These are phyloP conservation scores for Crenichthys baileyi DNA, from an alignment of 2,797 vertebrate species.

Conservation along the genomic window DNA sequence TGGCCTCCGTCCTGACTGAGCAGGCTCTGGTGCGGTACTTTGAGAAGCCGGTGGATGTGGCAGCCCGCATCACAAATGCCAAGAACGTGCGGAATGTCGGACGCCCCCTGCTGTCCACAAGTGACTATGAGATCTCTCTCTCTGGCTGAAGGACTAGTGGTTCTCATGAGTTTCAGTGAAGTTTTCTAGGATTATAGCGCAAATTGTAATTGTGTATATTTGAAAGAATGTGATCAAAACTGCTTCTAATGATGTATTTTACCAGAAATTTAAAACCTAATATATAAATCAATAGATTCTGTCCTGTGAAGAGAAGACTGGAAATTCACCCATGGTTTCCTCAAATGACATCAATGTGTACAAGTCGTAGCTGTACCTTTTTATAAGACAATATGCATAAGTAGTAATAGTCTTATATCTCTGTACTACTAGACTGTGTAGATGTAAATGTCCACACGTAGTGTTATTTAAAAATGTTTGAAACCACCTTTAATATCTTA, in stretches of 20 bases:
- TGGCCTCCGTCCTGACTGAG: slow-evolving; percentile 95
- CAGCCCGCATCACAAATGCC: slow-evolving; percentile 89
- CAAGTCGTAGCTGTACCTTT: slow-evolving; percentile 75
- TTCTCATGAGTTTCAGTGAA: slow-evolving; percentile 21
- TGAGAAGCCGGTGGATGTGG: slow-evolving; percentile 92
- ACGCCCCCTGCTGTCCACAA: slow-evolving; percentile 83
- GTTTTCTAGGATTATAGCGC: slow-evolving; percentile 20
- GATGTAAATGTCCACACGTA: slow-evolving; percentile 69
- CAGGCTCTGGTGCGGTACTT: slow-evolving; percentile 94
- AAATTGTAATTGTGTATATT: slow-evolving; percentile 43
- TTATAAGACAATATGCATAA: slow-evolving; percentile 73
- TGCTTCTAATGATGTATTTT: slow-evolving; percentile 70
- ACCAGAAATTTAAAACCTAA: slow-evolving; percentile 69
- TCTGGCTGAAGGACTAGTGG: slow-evolving; percentile 83
- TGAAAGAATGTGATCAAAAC: slow-evolving; percentile 65
- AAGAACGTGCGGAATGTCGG: slow-evolving; percentile 91
- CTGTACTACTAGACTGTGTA: slow-evolving; percentile 68
- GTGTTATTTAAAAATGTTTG: neutral
- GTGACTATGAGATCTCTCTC: slow-evolving; percentile 95
- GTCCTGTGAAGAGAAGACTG: slow-evolving; percentile 38
- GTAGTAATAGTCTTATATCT: slow-evolving; percentile 69
- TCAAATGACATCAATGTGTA: slow-evolving; percentile 60
- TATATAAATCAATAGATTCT: slow-evolving; percentile 62
- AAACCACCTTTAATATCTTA: neutral
- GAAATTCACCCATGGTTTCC: slow-evolving; percentile 35